Base-by-base conservation (phyloP, 1,140 invertebrate genomes). In the Brachystomella parvula region DNA sequence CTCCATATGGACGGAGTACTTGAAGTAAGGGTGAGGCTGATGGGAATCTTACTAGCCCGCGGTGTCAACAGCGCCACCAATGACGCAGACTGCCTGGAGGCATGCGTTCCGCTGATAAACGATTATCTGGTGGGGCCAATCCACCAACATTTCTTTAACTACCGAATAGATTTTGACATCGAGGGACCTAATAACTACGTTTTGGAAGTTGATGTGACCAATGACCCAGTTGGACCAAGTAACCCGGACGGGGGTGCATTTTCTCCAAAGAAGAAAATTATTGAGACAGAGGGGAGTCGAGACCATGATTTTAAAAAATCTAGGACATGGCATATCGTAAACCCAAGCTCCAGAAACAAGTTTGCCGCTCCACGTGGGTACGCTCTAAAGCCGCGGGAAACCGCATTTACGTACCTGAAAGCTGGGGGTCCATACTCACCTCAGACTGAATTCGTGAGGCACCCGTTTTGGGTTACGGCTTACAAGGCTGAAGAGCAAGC, bases 141-240 rank as follows among this genome's bases (percentile, higher is more conserved):
- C 9, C 58, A 60, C 26, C 58, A 60, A 32, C 58, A 60, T 24
- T 60, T 60, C 33, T 60, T 60, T 24, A 60, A 35, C 29, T 60
- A 60, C 58, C 9, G 58, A 19, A 12, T 60, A 15, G 58, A 60
- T 60, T 35, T 60, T 30, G 58, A 60, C 29, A 35, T 60, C 9
- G 58, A 60, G 6, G 58, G 58, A 19, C 12, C 26, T 15, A 19
- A 9, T 9, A 60, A 60, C 24, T 24, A 60, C 58, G 29, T 60
- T 9, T 9, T 30, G 17, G 6, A 32, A 9, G 58, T 60, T 9
- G 58, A 60, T 60, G 30, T 60, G 30, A 15, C 15, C 3, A 53
- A 53, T 53, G 49, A 15, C 6, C 3, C 19, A 24, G 15, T 29
- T 26, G 30, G 58, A 6, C 30, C 19, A 9, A 24, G 24, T 9